A percentile compares a stretch with the other conserved stretches of the same genome.
phyloP scores from a whole-genome alignment of 2,888 invertebrate species.

The Gonocerus acuteangulatus region DNA sequence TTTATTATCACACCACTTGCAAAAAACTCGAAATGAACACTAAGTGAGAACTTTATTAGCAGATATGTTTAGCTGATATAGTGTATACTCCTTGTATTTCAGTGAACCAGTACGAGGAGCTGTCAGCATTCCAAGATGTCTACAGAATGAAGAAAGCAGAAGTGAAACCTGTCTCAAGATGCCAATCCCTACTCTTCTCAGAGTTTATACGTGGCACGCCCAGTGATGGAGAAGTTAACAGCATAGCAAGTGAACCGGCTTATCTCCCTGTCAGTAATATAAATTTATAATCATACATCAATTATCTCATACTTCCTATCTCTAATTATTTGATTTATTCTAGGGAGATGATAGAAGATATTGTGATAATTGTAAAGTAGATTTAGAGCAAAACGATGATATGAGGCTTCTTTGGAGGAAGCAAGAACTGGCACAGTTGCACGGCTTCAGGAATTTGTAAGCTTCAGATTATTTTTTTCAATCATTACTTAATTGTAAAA shows the following conservation, averaged over 20 bases:
- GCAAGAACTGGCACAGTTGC: constrained; percentile 30
- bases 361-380: constrained; percentile 39
- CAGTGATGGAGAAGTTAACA: constrained; percentile 53
- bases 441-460: constrained; percentile 33
- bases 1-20: no score
- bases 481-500: no score
- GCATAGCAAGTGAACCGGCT: constrained; percentile 80
- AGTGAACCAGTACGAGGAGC: constrained; percentile 56
- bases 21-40: no score
- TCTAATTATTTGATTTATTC: neutral
- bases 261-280: constrained; percentile 46
- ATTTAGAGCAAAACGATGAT: constrained; percentile 27
- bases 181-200: constrained; percentile 33
- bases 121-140: constrained; percentile 71
- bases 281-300: neutral
- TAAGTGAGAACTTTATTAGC: no score
- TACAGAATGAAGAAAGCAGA: constrained; percentile 46
- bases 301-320: neutral
- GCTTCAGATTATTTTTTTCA: no score
- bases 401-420: constrained; percentile 21
- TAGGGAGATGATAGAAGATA: constrained; percentile 35
- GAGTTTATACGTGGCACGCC: constrained; percentile 26
- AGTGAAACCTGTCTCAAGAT: constrained; percentile 31
- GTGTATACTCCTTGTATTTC: no score
- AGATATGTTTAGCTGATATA: no score